Conservation (phyloP, 2,888 invertebrate genomes). For the Cybosia mesomella region DNA sequence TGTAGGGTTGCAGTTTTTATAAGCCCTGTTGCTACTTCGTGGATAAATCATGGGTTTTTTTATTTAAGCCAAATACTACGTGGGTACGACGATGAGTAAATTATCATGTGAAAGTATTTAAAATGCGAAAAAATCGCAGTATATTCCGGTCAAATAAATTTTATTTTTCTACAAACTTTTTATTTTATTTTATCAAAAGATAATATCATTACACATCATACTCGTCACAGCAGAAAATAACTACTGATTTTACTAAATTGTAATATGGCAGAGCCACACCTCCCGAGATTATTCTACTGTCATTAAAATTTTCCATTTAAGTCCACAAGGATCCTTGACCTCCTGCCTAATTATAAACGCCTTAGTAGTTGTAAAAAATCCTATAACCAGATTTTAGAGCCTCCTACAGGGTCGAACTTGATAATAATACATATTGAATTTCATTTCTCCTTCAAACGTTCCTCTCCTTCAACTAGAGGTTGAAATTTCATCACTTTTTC, state of each 20-base stretch:
- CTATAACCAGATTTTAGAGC: no score
- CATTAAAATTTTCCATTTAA: no score
- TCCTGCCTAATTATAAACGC: neutral
- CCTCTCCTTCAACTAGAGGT: no score
- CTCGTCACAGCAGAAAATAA: no score
- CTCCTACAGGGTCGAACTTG: neutral
- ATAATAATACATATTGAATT: no score
- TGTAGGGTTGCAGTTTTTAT: constrained; percentile 13
- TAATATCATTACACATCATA: no score
- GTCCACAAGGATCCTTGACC: neutral
- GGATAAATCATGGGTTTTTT: neutral
- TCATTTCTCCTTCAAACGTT: no score
- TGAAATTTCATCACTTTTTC: no score
- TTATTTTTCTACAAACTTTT: neutral
- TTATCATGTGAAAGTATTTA: neutral
- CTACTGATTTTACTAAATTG: no score
- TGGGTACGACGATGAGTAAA: neutral
- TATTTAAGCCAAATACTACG: neutral
- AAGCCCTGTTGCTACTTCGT: neutral
- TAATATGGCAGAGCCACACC: no score
- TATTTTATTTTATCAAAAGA: neutral
- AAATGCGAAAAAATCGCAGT: neutral
- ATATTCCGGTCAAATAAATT: neutral
- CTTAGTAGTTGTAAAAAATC: neutral
- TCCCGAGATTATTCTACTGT: no score